Percentiles rank a stretch among this genome's conserved stretches.
Evolutionary conservation across 2,113 vertebrate genomes (phyloP).

Genomic region (Mesocricetus auratus): DNA sequence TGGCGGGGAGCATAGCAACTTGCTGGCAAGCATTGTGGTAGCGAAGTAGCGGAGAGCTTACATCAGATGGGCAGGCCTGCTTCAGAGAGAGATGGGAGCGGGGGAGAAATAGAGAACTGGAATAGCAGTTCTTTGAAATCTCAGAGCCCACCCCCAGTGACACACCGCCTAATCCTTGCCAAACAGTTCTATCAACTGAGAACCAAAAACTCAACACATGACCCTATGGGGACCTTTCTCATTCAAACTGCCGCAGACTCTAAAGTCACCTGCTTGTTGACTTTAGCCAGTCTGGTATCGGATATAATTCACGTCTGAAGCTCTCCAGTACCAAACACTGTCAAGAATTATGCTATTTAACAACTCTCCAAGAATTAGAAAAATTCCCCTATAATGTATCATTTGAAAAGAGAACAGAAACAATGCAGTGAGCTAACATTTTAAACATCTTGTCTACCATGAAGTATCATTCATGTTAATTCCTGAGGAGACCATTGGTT

Average conservation of each 20-base stretch:
- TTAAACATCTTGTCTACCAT: not conserved
- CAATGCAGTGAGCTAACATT: not conserved
- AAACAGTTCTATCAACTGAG: not conserved
- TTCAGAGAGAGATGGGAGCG: not conserved
- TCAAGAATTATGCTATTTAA: slow-evolving; percentile 38
- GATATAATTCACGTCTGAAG: slow-evolving; percentile 11
- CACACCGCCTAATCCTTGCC: not conserved
- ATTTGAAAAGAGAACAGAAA: slow-evolving; percentile 31
- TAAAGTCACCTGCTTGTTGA: not conserved
- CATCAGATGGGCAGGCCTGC: not conserved
- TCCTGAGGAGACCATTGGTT: not conserved
- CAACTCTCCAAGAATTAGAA: not conserved
- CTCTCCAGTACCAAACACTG: not conserved
- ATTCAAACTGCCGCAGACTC: not conserved
- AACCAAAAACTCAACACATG: not conserved
- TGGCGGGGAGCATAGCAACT: not conserved
- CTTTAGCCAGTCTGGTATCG: not conserved
- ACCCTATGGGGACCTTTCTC: not conserved
- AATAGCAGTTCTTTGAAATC: not conserved
- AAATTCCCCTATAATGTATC: not conserved
- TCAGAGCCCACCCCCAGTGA: not conserved
- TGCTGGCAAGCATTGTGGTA: not conserved
- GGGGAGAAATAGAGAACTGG: not conserved
- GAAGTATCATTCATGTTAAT: slow-evolving; percentile 19
- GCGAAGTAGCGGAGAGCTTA: not conserved